Evolutionary conservation across 2,797 vertebrate genomes (phyloP).

Genomic region (Phoebastria nigripes): DNA sequence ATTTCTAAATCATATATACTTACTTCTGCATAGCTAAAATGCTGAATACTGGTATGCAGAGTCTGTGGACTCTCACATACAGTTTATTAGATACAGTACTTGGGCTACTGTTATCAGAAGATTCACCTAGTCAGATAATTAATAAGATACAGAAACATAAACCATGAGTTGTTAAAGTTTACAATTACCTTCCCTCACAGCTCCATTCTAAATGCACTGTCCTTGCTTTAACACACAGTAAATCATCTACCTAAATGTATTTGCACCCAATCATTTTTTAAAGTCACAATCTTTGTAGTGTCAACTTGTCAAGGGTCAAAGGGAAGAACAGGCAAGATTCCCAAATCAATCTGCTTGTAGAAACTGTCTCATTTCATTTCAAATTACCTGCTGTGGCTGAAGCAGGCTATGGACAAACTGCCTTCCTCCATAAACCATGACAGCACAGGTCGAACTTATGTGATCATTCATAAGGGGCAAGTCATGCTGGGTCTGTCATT

Average conservation of each 20-base stretch:
- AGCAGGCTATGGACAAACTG: slow-evolving; percentile 81
- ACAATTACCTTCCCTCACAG: slow-evolving; percentile 70
- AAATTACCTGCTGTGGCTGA: slow-evolving; percentile 83
- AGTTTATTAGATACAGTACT: not conserved
- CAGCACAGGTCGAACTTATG: slow-evolving; percentile 82
- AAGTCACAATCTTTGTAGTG: slow-evolving; percentile 85
- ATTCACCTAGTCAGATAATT: slow-evolving; percentile 68
- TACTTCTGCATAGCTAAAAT: not conserved
- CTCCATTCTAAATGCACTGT: slow-evolving; percentile 61
- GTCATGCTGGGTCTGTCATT: slow-evolving; percentile 81
- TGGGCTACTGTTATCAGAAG: slow-evolving; percentile 17
- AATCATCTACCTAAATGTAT: slow-evolving; percentile 85
- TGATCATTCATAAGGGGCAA: slow-evolving; percentile 85
- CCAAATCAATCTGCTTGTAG: slow-evolving; percentile 90
- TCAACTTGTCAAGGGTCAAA: slow-evolving; percentile 90
- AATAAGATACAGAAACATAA: slow-evolving; percentile 71
- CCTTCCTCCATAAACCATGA: slow-evolving; percentile 86
- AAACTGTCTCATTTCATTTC: slow-evolving; percentile 89
- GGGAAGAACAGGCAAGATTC: slow-evolving; percentile 84
- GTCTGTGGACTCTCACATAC: not conserved
- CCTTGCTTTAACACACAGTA: slow-evolving; percentile 82
- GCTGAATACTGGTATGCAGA: not conserved
- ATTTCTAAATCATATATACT: not conserved
- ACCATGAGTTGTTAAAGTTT: slow-evolving; percentile 68
- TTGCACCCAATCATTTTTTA: slow-evolving; percentile 85